Conservation (phyloP, 1,140 invertebrate genomes). For the Drosophila takahashii region DNA sequence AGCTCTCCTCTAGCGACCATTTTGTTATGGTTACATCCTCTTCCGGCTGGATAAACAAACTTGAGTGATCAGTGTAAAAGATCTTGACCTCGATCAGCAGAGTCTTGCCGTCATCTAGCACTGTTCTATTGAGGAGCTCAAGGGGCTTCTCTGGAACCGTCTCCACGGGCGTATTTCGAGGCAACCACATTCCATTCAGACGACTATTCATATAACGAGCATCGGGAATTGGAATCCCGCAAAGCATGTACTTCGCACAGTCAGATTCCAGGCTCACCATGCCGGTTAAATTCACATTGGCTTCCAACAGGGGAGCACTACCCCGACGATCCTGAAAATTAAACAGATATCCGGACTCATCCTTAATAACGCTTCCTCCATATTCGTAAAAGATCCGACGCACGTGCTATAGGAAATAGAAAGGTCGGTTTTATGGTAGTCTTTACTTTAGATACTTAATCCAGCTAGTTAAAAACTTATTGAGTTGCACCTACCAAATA, state of each 20-base stretch:
- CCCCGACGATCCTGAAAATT: constrained; percentile 90
- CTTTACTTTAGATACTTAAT: too few species aligned
- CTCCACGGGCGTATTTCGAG: constrained; percentile 5
- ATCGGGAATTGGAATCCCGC: constrained; percentile 59
- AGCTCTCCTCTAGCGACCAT: constrained; percentile 87
- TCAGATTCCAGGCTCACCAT: constrained; percentile 86
- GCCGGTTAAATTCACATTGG: constrained; percentile 83
- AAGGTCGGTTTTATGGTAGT: too few species aligned
- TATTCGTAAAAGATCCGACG: constrained; percentile 87
- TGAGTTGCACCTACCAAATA: constrained; percentile 83
- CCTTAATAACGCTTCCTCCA: constrained; percentile 85
- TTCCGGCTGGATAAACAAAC: constrained; percentile 88
- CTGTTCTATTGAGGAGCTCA: constrained; percentile 22
- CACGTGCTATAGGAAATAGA: constrained; percentile 85
- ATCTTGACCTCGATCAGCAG: constrained; percentile 49
- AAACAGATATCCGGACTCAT: constrained; percentile 89
- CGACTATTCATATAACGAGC: too few species aligned
- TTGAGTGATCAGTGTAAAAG: constrained; percentile 89
- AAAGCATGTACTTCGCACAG: constrained; percentile 88
- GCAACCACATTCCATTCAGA: constrained; percentile 85
- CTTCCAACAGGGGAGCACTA: constrained; percentile 86
- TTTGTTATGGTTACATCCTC: constrained; percentile 86
- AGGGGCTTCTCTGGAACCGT: constrained; percentile 12
- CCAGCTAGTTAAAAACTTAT: too few species aligned
- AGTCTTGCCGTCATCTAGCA: constrained; percentile 19